These are phyloP conservation scores for Vimba vimba DNA, from an alignment of 2,113 vertebrate genomes.

Conservation along the genomic window DNA sequence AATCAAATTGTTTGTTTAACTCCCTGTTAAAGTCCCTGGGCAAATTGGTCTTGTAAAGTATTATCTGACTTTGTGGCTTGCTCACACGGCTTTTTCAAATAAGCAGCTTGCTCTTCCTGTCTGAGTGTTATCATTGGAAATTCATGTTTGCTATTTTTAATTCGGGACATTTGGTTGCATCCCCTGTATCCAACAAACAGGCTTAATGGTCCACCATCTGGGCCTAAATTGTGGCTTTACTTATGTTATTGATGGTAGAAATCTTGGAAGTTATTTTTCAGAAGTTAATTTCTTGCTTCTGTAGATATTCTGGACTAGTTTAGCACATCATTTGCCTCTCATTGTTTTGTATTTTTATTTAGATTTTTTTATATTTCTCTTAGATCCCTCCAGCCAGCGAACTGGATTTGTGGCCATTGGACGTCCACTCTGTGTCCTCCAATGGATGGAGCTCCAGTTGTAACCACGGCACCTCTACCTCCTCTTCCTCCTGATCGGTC, in stretches of 20 bases:
- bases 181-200: too few relatives aligned
- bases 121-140: background rate
- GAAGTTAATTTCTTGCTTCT: background rate
- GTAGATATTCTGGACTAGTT: background rate
- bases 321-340: background rate
- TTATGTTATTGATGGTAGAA: background rate
- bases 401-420: conserved; percentile 3
- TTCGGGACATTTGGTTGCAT: background rate
- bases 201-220: too few relatives aligned
- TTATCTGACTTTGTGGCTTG: conserved; percentile 1
- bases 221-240: too few relatives aligned
- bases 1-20: conserved; percentile 16
- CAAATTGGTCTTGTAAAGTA: conserved; percentile 11
- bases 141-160: conserved; percentile 9
- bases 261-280: background rate
- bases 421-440: background rate
- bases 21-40: background rate
- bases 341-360: background rate
- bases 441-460: conserved; percentile 65
- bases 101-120: conserved; percentile 19
- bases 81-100: background rate
- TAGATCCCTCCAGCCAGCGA: background rate
- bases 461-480: conserved; percentile 44
- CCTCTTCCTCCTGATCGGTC: background rate
- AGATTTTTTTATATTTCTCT: background rate